phyloP scores from a whole-genome alignment of 2,888 invertebrate genomes.

The Mechanitis messenoides region DNA sequence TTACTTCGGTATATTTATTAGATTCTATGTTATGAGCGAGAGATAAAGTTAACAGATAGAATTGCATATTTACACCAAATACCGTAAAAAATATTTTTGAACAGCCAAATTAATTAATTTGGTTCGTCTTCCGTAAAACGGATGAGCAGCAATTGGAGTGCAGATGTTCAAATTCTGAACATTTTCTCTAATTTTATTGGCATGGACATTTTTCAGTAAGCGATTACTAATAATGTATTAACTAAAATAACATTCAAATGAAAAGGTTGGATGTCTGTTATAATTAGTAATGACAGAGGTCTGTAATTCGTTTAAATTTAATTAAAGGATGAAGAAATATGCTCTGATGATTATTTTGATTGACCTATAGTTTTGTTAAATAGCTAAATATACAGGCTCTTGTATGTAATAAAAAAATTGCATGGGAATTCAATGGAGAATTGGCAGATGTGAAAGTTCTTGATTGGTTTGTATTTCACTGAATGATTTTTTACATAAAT shows the following conservation, averaged over 20 bases:
- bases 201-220: slow-evolving; percentile 8
- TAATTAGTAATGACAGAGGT: no score
- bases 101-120: slow-evolving; percentile 12
- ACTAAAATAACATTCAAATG: no score
- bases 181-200: slow-evolving; percentile 19
- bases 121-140: slow-evolving; percentile 10
- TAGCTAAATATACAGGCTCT: neutral
- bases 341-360: no score
- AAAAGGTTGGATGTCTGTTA: no score
- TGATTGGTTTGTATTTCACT: neutral
- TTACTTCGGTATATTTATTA: slow-evolving; percentile 42
- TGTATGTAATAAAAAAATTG: neutral
- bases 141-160: slow-evolving; percentile 17
- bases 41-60: slow-evolving; percentile 40
- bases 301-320: no score
- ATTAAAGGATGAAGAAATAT: no score
- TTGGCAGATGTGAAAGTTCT: neutral
- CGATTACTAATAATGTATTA: no score
- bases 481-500: no score
- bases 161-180: slow-evolving; percentile 12
- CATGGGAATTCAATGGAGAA: no score
- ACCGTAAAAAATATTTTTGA: slow-evolving; percentile 16
- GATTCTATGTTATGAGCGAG: slow-evolving; percentile 37
- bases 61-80: slow-evolving; percentile 11
- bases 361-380: slow-evolving; percentile 8